A percentile compares a stretch with the other conserved stretches of the same genome.
phyloP scores from a whole-genome alignment of 2,113 vertebrate species.

The Apaloderma vittatum region DNA sequence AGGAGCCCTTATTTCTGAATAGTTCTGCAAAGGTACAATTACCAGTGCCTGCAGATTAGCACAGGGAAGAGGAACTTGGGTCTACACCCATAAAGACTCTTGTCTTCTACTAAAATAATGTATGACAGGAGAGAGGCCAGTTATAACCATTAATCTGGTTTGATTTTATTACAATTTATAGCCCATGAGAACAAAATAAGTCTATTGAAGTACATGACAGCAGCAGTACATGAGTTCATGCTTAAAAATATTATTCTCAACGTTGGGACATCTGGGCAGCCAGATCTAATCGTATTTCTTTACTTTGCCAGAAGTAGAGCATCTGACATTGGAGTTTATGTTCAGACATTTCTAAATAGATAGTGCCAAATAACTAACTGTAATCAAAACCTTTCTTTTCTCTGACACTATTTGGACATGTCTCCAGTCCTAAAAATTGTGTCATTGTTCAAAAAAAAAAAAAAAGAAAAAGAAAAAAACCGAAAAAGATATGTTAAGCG shows the following conservation, averaged over 20 bases:
- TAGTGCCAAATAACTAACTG: conserved; percentile 49
- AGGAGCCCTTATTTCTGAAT: not conserved
- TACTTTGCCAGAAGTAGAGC: conserved; percentile 48
- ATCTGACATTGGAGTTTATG: conserved; percentile 55
- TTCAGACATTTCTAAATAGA: conserved; percentile 53
- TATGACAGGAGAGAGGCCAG: conserved; percentile 6
- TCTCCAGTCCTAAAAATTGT: not conserved
- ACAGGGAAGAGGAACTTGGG: not conserved
- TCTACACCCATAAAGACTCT: not conserved
- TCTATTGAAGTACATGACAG: conserved; percentile 59
- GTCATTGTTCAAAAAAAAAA: not conserved
- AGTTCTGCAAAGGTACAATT: not conserved
- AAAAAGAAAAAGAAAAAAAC: not conserved
- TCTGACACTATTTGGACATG: conserved; percentile 6
- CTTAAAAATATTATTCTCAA: conserved; percentile 60
- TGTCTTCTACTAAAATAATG: conserved; percentile 23
- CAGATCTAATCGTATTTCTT: conserved; percentile 68
- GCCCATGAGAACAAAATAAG: conserved; percentile 44
- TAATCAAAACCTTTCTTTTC: conserved; percentile 66
- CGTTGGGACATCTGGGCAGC: conserved; percentile 61
- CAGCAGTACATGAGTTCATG: conserved; percentile 67
- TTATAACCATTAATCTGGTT: conserved; percentile 52
- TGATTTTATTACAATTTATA: conserved; percentile 59
- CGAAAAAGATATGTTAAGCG: not conserved
- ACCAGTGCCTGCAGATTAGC: not conserved